Conservation (phyloP, 2,797 vertebrate species). For the Cuculus canorus region DNA sequence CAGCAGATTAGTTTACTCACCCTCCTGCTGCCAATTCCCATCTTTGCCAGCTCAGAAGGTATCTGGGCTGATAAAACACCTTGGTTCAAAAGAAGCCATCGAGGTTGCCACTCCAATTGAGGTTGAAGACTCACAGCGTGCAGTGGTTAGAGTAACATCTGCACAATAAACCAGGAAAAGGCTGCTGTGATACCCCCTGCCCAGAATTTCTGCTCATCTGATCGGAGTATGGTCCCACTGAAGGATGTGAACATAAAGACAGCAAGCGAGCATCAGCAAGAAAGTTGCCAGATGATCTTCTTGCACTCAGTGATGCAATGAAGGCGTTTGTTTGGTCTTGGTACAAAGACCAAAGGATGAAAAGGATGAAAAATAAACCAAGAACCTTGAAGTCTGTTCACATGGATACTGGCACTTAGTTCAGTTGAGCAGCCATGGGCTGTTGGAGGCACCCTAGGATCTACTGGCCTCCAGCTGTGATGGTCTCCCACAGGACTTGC, state of each 20-base stretch:
- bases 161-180: not conserved
- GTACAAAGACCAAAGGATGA: not conserved
- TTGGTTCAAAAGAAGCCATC: not conserved
- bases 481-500: not conserved
- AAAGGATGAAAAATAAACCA: not conserved
- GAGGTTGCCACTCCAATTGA: not conserved
- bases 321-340: not conserved
- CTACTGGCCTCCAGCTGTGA: not conserved
- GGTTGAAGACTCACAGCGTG: not conserved
- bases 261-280: not conserved
- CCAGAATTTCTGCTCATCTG: not conserved
- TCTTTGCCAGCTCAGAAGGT: not conserved
- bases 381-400: not conserved
- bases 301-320: not conserved
- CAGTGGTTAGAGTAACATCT: not conserved
- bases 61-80: not conserved
- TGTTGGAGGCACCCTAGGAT: not conserved
- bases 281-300: not conserved
- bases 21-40: not conserved
- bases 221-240: not conserved
- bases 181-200: not conserved
- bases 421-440: not conserved
- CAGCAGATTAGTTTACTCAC: not conserved
- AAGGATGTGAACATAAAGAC: not conserved
- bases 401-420: accelerated